Percentiles rank a stretch among this genome's conserved stretches.
phyloP scores from a whole-genome alignment of 2,888 invertebrate species.

The Xestoiulus laeticollis region DNA sequence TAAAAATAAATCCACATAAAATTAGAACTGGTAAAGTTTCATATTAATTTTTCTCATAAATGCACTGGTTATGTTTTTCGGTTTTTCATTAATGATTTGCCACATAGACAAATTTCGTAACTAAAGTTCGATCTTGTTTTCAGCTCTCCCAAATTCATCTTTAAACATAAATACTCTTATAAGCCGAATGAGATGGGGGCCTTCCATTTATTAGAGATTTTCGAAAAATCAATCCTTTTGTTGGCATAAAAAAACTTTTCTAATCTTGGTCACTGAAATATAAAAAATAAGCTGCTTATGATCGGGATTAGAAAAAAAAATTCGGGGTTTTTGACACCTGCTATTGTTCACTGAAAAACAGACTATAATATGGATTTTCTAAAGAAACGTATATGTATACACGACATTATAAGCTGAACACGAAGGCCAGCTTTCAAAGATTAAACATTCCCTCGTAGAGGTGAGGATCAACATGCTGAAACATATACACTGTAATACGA shows the following conservation, averaged over 20 bases:
- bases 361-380: conserved; percentile 1
- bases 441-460: not conserved
- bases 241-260: conserved; percentile 24
- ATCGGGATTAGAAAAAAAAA: not conserved
- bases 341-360: conserved; percentile 19
- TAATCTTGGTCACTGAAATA: conserved; percentile 26
- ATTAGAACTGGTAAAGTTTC: not conserved
- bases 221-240: not conserved
- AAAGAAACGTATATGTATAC: not conserved
- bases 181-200: not conserved
- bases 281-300: conserved; percentile 26
- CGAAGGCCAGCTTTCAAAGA: not conserved
- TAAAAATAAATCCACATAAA: too few relatives aligned
- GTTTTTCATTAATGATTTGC: not conserved
- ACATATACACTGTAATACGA: not conserved
- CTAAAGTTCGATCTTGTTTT: not conserved
- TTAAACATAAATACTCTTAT: conserved; percentile 17
- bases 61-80: not conserved
- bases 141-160: not conserved
- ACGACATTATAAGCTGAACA: not conserved
- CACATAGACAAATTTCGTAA: not conserved
- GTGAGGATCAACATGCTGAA: not conserved
- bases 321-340: conserved; percentile 3
- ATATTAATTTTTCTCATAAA: not conserved
- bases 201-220: conserved; percentile 1